Evolutionary conservation across 2,113 vertebrate species (phyloP).

Genomic region (Rhombomys opimus): DNA sequence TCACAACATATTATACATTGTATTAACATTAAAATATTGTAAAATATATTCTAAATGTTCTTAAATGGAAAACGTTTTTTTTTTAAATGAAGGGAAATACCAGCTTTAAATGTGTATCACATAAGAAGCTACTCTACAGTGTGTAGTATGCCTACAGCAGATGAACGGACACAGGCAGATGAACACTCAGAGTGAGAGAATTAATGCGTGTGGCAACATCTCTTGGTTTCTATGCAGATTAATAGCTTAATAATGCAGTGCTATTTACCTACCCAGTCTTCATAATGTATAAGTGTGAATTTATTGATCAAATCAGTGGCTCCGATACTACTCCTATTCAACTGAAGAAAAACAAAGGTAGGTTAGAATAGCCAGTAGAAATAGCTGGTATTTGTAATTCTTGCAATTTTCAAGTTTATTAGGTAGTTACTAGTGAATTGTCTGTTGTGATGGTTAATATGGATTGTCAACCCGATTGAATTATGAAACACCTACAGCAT

Average conservation of each 20-base stretch:
- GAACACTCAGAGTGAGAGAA: neutral
- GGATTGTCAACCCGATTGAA: neutral
- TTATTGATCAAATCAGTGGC: neutral
- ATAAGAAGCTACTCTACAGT: neutral
- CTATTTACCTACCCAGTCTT: neutral
- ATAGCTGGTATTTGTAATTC: neutral
- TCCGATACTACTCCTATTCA: accelerated
- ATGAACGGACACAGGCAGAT: neutral
- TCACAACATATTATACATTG: neutral
- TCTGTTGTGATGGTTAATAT: neutral
- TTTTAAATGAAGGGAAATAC: neutral
- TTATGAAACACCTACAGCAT: neutral
- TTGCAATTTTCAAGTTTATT: neutral
- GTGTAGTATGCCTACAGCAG: neutral
- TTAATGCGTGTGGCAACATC: neutral
- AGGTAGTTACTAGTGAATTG: neutral
- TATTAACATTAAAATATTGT: neutral
- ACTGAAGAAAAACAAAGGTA: neutral
- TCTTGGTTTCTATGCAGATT: neutral
- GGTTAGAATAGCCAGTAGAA: neutral
- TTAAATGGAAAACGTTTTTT: neutral
- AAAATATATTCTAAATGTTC: neutral
- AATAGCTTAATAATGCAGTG: neutral
- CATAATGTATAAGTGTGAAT: neutral
- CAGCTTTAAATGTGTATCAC: neutral